Evolutionary conservation across 1,140 invertebrate species (phyloP).

Genomic region (Scaptomyza montana): DNA sequence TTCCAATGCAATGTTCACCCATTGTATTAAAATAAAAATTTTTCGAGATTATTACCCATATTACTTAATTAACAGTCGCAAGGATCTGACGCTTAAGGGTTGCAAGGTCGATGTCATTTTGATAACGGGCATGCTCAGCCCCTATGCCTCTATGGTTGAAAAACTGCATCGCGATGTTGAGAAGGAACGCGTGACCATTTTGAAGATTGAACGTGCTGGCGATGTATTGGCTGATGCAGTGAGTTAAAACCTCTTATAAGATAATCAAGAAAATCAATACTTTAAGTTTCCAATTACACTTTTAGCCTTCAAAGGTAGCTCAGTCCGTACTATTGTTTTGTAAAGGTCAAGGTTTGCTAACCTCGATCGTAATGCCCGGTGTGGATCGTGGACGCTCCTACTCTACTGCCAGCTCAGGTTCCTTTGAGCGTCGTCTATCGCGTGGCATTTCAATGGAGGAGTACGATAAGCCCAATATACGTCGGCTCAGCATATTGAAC

Average conservation of each 20-base stretch:
- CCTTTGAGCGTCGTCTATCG: constrained; percentile 85
- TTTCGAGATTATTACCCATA: background rate
- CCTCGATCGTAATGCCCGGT: constrained; percentile 89
- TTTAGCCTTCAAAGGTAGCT: constrained; percentile 91
- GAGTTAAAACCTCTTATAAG: constrained; percentile 57
- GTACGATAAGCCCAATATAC: constrained; percentile 91
- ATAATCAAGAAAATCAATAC: background rate
- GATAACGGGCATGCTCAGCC: constrained; percentile 91
- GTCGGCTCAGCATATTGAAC: constrained; percentile 88
- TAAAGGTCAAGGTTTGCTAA: constrained; percentile 91
- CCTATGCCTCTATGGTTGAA: constrained; percentile 91
- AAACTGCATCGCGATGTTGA: constrained; percentile 91
- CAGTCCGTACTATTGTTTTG: constrained; percentile 92
- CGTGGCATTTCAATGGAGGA: constrained; percentile 92
- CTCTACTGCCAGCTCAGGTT: constrained; percentile 85
- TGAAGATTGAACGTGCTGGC: constrained; percentile 91
- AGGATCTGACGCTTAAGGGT: constrained; percentile 88
- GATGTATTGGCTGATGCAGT: constrained; percentile 92
- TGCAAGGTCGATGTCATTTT: constrained; percentile 91
- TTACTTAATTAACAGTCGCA: constrained; percentile 85
- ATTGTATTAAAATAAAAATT: background rate
- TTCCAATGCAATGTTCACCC: background rate
- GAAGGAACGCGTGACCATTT: constrained; percentile 91
- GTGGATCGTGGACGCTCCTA: constrained; percentile 87
- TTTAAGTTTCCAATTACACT: constrained; percentile 23